Evolutionary conservation across 2,888 invertebrate species (phyloP), one percentile per base, ranked within the genome.

Genomic region (Agonopterix alstromeriana): DNA sequence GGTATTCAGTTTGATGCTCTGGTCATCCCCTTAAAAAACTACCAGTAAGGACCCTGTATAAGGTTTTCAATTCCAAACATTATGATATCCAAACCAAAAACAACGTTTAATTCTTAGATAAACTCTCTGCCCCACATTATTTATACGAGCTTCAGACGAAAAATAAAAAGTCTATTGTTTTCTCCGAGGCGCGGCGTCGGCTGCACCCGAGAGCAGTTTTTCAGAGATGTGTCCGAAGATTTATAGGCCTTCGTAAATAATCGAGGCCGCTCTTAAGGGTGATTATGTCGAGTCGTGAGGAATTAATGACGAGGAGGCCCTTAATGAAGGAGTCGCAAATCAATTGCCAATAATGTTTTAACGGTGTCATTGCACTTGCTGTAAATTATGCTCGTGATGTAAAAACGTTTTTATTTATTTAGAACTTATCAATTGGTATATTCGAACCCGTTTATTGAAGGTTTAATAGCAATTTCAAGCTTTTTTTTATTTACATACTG

Each of bases 241-340:
- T 61, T 61, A 63, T 63, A 53, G 56, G 48, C 41, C 45, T 53
- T 50, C 56, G 54, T 56, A 56, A 61, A 60, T 54, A 57, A 58
- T 54, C 53, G 55, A 49, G 46, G 47, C 55, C 48, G 46, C 48
- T 53, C 53, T 57, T 59, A 58, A 48, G 50, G 53, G 52, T 52
- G 57, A 62, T 62, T 62, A 59, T 50, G 59, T 61, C 56, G 41
- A 48, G 35, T 36, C 11, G 36, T 14, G 12, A 17, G 46, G 48
- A 46, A 59, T 58, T 58, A 59, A 58, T 53, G 57, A 48, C 43
- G 47, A 35, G 27, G 9, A n/a, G 44, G 36, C 35, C 40, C 40
- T 8, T 51, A 53, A 53, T 58, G 52, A 52, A 53, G 53, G 50
- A 48, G 53, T 57, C 53, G 51, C 55, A 54, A 58, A 55, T 58